Evolutionary conservation across 2,113 vertebrate genomes (phyloP), one percentile per base, ranked within the genome.

Genomic region (Forbesichthys agassizii): DNA sequence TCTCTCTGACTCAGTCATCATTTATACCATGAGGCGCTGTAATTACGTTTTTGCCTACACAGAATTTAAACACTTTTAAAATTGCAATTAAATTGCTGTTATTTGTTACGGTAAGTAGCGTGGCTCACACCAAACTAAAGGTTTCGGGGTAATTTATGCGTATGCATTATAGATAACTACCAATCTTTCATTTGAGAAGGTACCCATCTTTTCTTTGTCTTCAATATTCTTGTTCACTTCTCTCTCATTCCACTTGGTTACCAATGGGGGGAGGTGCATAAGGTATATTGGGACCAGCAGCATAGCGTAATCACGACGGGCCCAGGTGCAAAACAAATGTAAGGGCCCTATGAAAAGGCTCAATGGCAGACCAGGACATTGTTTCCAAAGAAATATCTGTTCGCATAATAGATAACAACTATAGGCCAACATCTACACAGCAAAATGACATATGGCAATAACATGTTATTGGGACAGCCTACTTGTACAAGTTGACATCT

Each of bases 211-310:
- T 11, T 20, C 16, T 20, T 12, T 48, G 16, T 18, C 49, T 73
- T 4, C 9, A 33, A 27, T 51, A 13, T 52, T 48, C 3, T 9
- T 14, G 65, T 51, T 10, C 66, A 57, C 49, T 51, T 42, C 71
- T 33, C 33, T n/a, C 68, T 16, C 49, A 60, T 12, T 11, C 84
- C 90, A 63, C 14, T 14, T 61, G 60, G 48, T 69, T 66, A 55
- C 42, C 20, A 9, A 65, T 20, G 18, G 42, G 47, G 18, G 42
- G 47, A 18, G 7, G 7, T 36, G 33, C 63, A 90, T 90, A 84
- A 89, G 84, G 88, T 84, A 5, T 42, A 90, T 90, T 89, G 87
- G 82, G 87, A 77, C 77, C 27, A 27, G 27, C 27, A 27, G 27
- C 27, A 2, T 27, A 27, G 27, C 27, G 27, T 27, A 27, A 27